Evolutionary conservation across 2,113 vertebrate species (phyloP), one percentile per base, ranked within the genome.

Genomic region (Podarcis raffonei): DNA sequence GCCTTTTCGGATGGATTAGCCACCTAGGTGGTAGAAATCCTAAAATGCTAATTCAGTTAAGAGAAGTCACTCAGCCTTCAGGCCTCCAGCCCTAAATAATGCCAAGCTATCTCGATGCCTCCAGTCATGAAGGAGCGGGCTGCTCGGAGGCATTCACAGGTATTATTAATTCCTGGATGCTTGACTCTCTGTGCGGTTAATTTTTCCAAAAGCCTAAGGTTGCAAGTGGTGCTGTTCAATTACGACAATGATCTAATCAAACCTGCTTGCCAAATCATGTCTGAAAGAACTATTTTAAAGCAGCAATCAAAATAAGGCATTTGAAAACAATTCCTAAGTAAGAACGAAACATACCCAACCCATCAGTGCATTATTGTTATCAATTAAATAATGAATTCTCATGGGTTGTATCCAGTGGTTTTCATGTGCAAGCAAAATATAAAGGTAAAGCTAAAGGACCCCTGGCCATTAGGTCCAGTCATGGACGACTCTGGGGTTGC

Each of bases 21-120:
- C 88, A 71, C 32, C 42, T 79, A 86, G 85, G 79, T 86, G 93
- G 74, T 93, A 95, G 95, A 88, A 95, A 92, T 48, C 68, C 91
- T 42, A 39, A 84, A 91, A 91, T 90, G 88, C 42, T 93, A 92
- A 93, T 89, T 93, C 83, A 39, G 86, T 93, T 86, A 75, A 78
- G 90, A 90, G 91, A 72, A n/a, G 84, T 9, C 23, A 87, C 57
- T 82, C 53, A 57, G n/a, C 69, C 65, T 82, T 92, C 74, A 68
- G 93, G 91, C 79, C 15, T 75, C 85, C 75, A n/a, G 66, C 12
- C 0, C 82, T 91, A 75, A 13, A 93, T 93, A 88, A 93, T 83
- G 93, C 87, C 91, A 89, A 83, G 77, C 81, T 39, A 89, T 15
- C 75, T 68, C 0, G 48, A 87, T 89, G 88, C 75, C 88, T 93